Evolutionary conservation across 1,140 invertebrate species (phyloP).

Genomic region (Drosophila auraria): DNA sequence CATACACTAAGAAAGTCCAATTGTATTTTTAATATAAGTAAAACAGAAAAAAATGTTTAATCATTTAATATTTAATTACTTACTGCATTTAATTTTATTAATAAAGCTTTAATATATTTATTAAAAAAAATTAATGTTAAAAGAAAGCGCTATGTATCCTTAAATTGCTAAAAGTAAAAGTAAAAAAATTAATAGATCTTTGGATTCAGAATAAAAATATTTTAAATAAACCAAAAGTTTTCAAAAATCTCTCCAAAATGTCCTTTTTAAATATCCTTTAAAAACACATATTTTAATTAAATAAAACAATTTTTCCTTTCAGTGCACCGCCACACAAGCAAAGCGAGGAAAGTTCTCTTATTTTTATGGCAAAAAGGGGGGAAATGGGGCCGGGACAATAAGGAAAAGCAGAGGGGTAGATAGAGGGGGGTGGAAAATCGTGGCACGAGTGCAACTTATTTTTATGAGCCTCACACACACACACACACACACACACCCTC

Average conservation of each 20-base stretch:
- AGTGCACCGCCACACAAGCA: constrained; percentile 62
- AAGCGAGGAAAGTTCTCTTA: constrained; percentile 61
- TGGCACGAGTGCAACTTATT: constrained; percentile 83
- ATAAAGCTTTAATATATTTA: neutral
- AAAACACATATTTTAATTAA: neutral
- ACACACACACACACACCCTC: constrained; percentile 32
- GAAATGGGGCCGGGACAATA: constrained; percentile 22
- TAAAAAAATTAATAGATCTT: neutral
- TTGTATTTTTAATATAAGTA: no score
- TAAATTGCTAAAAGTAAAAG: no score
- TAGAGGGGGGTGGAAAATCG: constrained; percentile 52
- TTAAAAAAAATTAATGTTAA: no score
- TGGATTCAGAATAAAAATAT: neutral
- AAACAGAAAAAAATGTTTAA: neutral
- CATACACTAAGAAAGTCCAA: constrained; percentile 23
- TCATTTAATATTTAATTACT: neutral
- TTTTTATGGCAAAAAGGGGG: constrained; percentile 59
- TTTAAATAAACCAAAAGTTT: neutral
- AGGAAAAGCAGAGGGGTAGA: neutral
- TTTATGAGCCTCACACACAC: constrained; percentile 71
- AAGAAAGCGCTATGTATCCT: no score
- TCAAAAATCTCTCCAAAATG: neutral
- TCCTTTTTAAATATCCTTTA: neutral
- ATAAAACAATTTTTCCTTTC: neutral
- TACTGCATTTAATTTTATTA: no score